These are phyloP conservation scores for Caenorhabditis virilis DNA, from an alignment of 2,888 invertebrate genomes.

Conservation along the genomic window DNA sequence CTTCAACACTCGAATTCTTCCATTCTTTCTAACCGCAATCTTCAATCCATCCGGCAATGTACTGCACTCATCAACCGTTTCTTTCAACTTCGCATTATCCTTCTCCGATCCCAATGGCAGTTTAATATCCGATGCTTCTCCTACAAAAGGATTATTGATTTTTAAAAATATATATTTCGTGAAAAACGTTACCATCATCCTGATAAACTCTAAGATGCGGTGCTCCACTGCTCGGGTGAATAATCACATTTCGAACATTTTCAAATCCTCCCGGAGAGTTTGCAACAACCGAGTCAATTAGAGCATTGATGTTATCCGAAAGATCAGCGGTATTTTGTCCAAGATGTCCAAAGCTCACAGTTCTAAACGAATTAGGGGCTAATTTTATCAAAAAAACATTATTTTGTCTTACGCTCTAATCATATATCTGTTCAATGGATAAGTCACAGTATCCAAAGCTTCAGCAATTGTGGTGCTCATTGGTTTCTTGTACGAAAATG, in stretches of 20 bases:
- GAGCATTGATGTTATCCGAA: conserved; percentile 45
- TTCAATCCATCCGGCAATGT: conserved; percentile 63
- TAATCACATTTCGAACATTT: conserved; percentile 54
- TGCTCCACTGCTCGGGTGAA: conserved; percentile 32
- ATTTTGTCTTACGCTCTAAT: conserved; percentile 38
- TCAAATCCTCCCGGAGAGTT: conserved; percentile 59
- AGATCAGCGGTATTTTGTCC: conserved; percentile 51
- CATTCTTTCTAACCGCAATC: conserved; percentile 47
- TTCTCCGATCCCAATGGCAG: conserved; percentile 20
- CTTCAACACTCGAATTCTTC: conserved; percentile 44
- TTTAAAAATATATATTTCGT: neutral
- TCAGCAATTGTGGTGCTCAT: conserved; percentile 33
- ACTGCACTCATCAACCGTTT: conserved; percentile 51
- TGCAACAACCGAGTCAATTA: conserved; percentile 32
- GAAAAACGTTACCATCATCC: conserved; percentile 40
- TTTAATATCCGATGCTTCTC: conserved; percentile 33
- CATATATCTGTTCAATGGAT: conserved; percentile 37
- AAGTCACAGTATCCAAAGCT: conserved; percentile 26
- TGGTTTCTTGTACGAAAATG: conserved; percentile 41
- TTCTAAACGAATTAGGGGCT: conserved; percentile 18
- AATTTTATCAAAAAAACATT: no score
- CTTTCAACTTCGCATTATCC: conserved; percentile 19
- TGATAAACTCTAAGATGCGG: conserved; percentile 55
- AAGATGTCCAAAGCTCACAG: conserved; percentile 48
- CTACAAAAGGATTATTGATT: conserved; percentile 12